A percentile compares a stretch with the other conserved stretches of the same genome.
These are phyloP conservation scores for Dicyrtomina minuta DNA, from an alignment of 2,888 invertebrate genomes.

Conservation along the genomic window DNA sequence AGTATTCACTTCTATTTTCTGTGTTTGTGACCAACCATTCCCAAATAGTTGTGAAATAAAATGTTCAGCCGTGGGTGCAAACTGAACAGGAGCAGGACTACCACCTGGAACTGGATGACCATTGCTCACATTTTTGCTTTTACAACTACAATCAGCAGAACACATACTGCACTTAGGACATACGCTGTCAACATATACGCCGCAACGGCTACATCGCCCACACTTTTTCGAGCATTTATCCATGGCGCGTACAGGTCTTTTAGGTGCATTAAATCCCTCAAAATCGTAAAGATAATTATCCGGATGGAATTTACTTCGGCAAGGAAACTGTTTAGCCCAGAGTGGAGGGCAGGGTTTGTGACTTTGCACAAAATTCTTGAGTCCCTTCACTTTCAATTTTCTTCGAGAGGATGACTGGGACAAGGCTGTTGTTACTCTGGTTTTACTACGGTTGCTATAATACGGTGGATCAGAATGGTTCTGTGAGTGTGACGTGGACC, in stretches of 20 bases:
- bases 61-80: conserved; percentile 21
- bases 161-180: conserved; percentile 42
- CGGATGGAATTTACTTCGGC: conserved; percentile 42
- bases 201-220: conserved; percentile 42
- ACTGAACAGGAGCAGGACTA: background rate
- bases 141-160: conserved; percentile 37
- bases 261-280: conserved; percentile 40
- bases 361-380: conserved; percentile 37
- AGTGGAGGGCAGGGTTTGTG: conserved; percentile 32
- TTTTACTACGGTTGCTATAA: background rate
- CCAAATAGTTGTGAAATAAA: conserved; percentile 35
- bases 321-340: conserved; percentile 46
- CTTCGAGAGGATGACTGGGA: background rate
- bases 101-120: no score
- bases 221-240: conserved; percentile 35
- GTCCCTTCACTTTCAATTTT: conserved; percentile 43
- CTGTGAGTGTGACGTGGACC: no score
- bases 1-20: conserved; percentile 29
- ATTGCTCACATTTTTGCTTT: background rate
- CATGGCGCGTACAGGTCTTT: conserved; percentile 34
- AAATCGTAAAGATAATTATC: conserved; percentile 48
- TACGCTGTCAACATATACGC: conserved; percentile 40
- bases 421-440: background rate
- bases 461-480: no score
- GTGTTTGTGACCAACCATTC: conserved; percentile 28